Evolutionary conservation across 2,113 vertebrate species (phyloP), one percentile per base, ranked within the genome.

Genomic region (Benthochromis sp.): DNA sequence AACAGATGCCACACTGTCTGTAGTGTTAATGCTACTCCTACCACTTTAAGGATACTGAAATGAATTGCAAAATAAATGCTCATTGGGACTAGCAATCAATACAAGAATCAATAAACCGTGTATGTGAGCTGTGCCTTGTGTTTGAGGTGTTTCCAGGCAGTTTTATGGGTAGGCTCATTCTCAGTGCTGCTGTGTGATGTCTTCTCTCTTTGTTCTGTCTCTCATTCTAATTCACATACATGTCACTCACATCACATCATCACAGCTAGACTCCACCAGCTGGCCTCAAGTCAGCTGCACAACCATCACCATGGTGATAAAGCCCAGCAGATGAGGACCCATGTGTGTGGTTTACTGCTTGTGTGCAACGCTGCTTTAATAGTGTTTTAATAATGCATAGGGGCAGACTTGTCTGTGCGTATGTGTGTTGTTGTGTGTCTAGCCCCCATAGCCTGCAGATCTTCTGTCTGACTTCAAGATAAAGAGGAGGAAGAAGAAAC

Each of bases 341-440:
- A n/a, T 85, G 87, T 88, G 92, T 84, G 73, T 2, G 76, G n/a
- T 92, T 92, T 90, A 92, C 80, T 63, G 90, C 88, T 43, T 45
- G 27, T 78, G 88, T 73, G 85, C 76, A 61, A 78, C 73, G 55
- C 10, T 38, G 88, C 73, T 92, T 92, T 92, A 93, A 93, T 81
- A 88, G 55, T 71, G 71, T 90, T 93, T 94, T 90, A 95, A 94
- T 95, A 94, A 95, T 95, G 90, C 93, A 95, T 92, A 54, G 85
- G 66, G 89, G 82, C 4, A 5, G 52, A 66, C 21, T 19, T 87
- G 47, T 82, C 87, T 55, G 83, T 19, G 52, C 50, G 84, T 84
- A 21, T 38, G 76, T 71, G 79, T 36, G 84, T 81, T 69, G 63
- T 54, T 84, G 80, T 27, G 10, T 71, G 84, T 87, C 17, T 82